These are phyloP conservation scores for Sesia bembeciformis DNA, from an alignment of 2,888 invertebrate genomes.

Conservation along the genomic window DNA sequence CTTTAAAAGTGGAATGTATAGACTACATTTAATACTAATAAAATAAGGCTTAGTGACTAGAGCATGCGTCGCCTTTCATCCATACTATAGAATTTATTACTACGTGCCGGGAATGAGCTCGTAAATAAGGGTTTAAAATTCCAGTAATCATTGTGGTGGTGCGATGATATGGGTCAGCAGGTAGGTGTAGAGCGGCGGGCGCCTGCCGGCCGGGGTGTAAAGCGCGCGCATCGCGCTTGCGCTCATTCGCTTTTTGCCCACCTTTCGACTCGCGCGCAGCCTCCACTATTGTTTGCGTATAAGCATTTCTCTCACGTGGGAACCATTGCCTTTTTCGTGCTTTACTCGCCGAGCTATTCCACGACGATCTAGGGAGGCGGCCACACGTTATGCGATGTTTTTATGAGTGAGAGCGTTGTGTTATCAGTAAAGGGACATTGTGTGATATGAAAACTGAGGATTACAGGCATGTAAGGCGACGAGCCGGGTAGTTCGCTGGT, in stretches of 20 bases:
- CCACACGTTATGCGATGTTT: constrained; percentile 37
- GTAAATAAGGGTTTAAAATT: constrained; percentile 19
- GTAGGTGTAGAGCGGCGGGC: constrained; percentile 26
- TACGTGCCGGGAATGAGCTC: too few relatives aligned
- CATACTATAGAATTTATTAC: too few relatives aligned
- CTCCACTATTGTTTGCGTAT: constrained; percentile 49
- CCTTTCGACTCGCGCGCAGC: constrained; percentile 71
- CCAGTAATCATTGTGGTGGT: constrained; percentile 21
- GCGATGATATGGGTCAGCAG: constrained; percentile 63
- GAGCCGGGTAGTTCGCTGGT: constrained; percentile 26
- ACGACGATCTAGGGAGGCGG: constrained; percentile 30
- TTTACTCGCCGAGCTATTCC: constrained; percentile 45
- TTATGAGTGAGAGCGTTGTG: constrained; percentile 28
- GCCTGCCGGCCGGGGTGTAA: constrained; percentile 11
- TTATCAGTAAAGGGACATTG: constrained; percentile 16
- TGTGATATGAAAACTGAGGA: constrained; percentile 45
- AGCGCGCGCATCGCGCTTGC: constrained; percentile 29
- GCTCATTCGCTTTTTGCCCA: constrained; percentile 71
- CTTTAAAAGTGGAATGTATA: too few relatives aligned
- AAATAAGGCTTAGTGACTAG: too few relatives aligned
- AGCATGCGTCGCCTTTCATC: too few relatives aligned
- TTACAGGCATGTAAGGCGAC: constrained; percentile 40
- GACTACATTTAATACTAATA: too few relatives aligned
- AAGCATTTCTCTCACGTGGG: constrained; percentile 70
- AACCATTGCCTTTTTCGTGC: constrained; percentile 54